Evolutionary conservation across 2,113 vertebrate species (phyloP).

Genomic region (Plotosus lineatus): DNA sequence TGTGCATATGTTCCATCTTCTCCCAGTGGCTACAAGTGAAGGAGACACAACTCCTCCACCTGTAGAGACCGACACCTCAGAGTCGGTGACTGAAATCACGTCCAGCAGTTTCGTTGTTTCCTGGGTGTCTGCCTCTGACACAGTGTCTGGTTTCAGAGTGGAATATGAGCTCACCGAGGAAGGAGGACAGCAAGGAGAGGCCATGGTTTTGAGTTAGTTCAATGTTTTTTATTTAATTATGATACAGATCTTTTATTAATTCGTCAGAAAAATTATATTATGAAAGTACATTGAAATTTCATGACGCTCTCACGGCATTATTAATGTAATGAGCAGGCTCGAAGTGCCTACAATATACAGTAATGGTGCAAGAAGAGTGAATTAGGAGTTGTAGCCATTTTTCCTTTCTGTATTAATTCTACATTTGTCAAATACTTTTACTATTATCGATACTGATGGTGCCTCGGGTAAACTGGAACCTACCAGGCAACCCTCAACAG

Average conservation of each 20-base stretch:
- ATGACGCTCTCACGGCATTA: neutral
- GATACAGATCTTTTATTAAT: neutral
- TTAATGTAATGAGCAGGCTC: neutral
- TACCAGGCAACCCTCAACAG: no score
- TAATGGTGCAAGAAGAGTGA: neutral
- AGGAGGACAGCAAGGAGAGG: conserved; percentile 77
- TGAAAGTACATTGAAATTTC: neutral
- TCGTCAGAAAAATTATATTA: neutral
- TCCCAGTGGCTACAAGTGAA: conserved; percentile 72
- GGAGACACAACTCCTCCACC: conserved; percentile 84
- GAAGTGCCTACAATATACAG: no score
- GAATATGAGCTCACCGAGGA: conserved; percentile 93
- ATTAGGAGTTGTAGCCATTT: neutral
- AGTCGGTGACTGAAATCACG: conserved; percentile 96
- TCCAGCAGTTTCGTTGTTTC: conserved; percentile 96
- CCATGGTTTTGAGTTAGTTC: conserved; percentile 78
- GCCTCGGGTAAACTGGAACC: no score
- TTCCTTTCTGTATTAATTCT: no score
- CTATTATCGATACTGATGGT: no score
- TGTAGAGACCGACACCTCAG: conserved; percentile 80
- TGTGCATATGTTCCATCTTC: neutral
- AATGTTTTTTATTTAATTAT: neutral
- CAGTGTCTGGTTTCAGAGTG: conserved; percentile 90
- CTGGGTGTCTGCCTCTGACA: conserved; percentile 96
- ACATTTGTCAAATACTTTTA: no score